Evolutionary conservation across 2,113 vertebrate species (phyloP), one percentile per base, ranked within the genome.

Genomic region (Terrapene triunguis): DNA sequence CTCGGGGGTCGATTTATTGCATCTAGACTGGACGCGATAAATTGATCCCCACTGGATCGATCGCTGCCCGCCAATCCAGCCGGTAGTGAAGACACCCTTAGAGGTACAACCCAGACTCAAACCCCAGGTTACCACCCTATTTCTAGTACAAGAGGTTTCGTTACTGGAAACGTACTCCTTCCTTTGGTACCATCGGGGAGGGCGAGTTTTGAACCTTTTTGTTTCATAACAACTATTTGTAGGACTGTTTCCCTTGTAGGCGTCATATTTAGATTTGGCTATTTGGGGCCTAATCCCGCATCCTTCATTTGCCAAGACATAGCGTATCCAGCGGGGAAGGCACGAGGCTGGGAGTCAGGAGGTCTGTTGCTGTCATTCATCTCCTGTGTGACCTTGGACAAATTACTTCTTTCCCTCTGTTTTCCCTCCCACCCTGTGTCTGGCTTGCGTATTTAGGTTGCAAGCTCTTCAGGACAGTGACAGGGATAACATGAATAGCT

Each of bases 251-350:
- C n/a, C n/a, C 65, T 72, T 38, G 16, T 21, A n/a, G 29, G 9
- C 27, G 3, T 32, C 59, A 62, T 3, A 62, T 62, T 62, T 59
- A 48, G 6, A 22, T 76, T 25, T 8, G 53, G 76, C 74, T 7
- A 21, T 19, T 32, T 27, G 57, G 27, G 27, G 25, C 27, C 10
- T 44, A 32, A 27, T 7, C 54, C 38, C 4, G 2, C 5, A 79
- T 24, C 14, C 19, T 54, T 91, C 72, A 14, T 3, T 87, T 55
- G 2, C 0, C 53, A 25, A 19, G 48, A 3, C n/a, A 32, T 55
- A 32, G 42, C 62, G 29, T 16, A 62, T 12, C 14, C 42, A 44
- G 57, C 11, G 10, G 19, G 62, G 50, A 24, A 47, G 80, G 50
- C 51, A 50, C 4, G 5, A 6, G 50, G 24, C 5, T 83, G 6